Evolutionary conservation across 2,888 invertebrate genomes (phyloP).

Genomic region (Globia sparganii): DNA sequence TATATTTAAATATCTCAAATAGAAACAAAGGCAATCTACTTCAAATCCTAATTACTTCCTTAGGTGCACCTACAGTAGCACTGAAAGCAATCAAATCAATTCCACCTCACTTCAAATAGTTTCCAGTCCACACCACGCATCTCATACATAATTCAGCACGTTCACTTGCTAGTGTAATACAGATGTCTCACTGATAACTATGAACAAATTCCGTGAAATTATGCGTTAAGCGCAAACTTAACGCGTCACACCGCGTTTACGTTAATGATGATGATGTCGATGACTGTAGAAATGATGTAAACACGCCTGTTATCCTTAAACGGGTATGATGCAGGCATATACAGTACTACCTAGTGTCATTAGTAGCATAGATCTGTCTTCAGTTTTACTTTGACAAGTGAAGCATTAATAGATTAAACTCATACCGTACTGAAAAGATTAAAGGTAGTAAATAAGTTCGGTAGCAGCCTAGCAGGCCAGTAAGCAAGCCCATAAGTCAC

Average conservation of each 20-base stretch:
- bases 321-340: not conserved
- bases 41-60: not conserved
- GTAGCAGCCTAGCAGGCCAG: too few relatives aligned
- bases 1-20: not conserved
- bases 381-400: not conserved
- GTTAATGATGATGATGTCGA: constrained; percentile 4
- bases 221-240: constrained; percentile 27
- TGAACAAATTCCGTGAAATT: constrained; percentile 53
- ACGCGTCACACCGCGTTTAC: constrained; percentile 19
- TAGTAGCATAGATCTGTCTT: not conserved
- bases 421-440: not conserved
- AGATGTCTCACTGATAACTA: constrained; percentile 47
- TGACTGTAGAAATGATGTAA: not conserved
- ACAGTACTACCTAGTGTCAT: not conserved
- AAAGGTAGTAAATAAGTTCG: not conserved
- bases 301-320: not conserved
- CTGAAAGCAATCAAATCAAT: not conserved
- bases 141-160: constrained; percentile 39
- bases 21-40: not conserved
- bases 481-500: too few relatives aligned
- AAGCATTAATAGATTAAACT: not conserved
- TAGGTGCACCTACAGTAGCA: not conserved
- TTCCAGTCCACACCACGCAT: not conserved
- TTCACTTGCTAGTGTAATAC: constrained; percentile 31
- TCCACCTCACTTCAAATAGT: not conserved